Conservation (phyloP, 2,113 vertebrate species). For the Mola mola region DNA sequence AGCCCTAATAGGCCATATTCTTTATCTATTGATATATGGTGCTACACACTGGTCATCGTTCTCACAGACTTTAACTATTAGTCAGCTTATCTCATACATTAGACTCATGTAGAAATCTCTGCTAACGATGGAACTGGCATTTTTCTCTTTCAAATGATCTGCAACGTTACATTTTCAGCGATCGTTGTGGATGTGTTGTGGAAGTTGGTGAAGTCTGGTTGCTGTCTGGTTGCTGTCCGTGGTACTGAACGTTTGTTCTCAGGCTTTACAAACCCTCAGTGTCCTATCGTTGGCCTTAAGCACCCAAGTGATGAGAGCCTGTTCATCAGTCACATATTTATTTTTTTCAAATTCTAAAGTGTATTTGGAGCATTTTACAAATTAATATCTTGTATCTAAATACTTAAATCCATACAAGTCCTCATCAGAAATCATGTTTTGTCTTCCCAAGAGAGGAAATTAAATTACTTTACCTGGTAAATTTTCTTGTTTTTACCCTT, state of each 20-base stretch:
- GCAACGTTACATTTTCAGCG: constrained; percentile 8
- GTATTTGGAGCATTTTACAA: no score
- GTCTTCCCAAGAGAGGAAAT: no score
- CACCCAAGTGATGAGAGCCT: no score
- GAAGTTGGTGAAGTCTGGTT: neutral
- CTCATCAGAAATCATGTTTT: no score
- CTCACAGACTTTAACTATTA: constrained; percentile 20
- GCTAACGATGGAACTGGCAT: constrained; percentile 1
- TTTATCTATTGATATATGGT: constrained; percentile 57
- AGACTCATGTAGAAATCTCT: constrained; percentile 18
- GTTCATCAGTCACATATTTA: no score
- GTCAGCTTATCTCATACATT: constrained; percentile 32
- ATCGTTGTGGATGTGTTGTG: neutral
- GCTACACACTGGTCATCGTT: constrained; percentile 26
- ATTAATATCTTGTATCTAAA: no score
- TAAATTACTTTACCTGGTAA: no score
- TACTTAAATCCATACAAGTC: no score
- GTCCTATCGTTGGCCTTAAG: no score
- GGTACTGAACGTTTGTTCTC: constrained; percentile 78
- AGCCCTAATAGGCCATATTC: constrained; percentile 65
- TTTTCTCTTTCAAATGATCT: constrained; percentile 4
- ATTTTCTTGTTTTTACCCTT: no score
- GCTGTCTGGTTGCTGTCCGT: constrained; percentile 76
- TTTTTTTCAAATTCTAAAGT: no score
- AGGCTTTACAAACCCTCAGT: no score